Conservation (phyloP, 1,140 invertebrate species). For the Geopemphigus sp. region DNA sequence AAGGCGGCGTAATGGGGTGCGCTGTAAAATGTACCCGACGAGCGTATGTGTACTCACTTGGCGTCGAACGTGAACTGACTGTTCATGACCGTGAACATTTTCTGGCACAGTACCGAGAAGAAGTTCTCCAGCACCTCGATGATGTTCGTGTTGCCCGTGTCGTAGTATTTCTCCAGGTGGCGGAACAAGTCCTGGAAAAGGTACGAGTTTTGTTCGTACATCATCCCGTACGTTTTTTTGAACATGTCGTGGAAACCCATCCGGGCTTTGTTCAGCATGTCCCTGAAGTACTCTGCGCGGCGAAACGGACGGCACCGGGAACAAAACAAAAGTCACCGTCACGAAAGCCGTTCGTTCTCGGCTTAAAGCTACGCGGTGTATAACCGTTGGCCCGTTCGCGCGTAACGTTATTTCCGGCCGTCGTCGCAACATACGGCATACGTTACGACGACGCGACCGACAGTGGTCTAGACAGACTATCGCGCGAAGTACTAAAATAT, state of each 20-base stretch:
- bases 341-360: too few species aligned
- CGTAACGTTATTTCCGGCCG: too few species aligned
- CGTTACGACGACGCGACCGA: too few species aligned
- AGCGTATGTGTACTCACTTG: conserved; percentile 62
- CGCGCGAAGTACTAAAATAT: too few species aligned
- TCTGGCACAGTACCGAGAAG: conserved; percentile 88
- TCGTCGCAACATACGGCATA: too few species aligned
- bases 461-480: too few species aligned
- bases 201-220: conserved; percentile 90
- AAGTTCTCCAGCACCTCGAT: conserved; percentile 86
- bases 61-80: conserved; percentile 84
- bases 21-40: neutral
- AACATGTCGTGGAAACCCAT: conserved; percentile 91
- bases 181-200: conserved; percentile 90
- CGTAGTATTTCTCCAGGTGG: conserved; percentile 87
- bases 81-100: conserved; percentile 95
- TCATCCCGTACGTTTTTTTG: conserved; percentile 87
- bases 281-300: conserved; percentile 87
- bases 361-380: too few species aligned
- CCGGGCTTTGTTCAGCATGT: conserved; percentile 77
- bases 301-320: too few species aligned
- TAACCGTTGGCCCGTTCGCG: too few species aligned
- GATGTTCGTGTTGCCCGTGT: conserved; percentile 76
- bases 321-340: too few species aligned
- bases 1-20: too few species aligned